A percentile compares a stretch with the other conserved stretches of the same genome.
These are phyloP conservation scores for Arctia plantaginis DNA, from an alignment of 2,888 invertebrate genomes.

Conservation along the genomic window DNA sequence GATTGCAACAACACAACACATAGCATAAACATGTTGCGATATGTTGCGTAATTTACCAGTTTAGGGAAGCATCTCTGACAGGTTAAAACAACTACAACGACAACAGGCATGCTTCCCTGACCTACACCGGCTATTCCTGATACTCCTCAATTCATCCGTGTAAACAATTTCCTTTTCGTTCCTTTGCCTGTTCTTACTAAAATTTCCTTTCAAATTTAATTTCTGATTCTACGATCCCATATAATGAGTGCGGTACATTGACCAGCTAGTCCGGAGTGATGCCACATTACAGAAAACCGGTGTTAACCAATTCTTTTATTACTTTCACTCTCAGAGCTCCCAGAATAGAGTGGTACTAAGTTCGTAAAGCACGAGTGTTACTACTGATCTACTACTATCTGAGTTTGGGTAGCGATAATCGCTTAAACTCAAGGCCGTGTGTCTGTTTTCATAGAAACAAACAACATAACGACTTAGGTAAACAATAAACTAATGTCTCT, in stretches of 20 bases:
- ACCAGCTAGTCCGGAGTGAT: too few species aligned
- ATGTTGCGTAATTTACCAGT: neutral
- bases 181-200: neutral
- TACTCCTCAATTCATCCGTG: too few species aligned
- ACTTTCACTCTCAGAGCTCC: too few species aligned
- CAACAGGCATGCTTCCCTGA: too few species aligned
- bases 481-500: neutral
- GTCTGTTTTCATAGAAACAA: neutral
- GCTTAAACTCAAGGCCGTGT: neutral
- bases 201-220: neutral
- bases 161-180: neutral
- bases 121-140: too few species aligned
- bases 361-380: neutral
- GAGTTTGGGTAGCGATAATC: neutral
- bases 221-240: neutral
- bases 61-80: neutral
- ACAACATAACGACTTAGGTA: neutral
- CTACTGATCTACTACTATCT: too few species aligned
- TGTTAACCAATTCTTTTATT: too few species aligned
- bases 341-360: too few species aligned
- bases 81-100: neutral
- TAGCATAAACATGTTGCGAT: neutral
- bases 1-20: slow-evolving; percentile 22
- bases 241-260: too few species aligned
- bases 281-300: too few species aligned